Conservation (phyloP, 1,140 invertebrate species). For the Physella acuta region DNA sequence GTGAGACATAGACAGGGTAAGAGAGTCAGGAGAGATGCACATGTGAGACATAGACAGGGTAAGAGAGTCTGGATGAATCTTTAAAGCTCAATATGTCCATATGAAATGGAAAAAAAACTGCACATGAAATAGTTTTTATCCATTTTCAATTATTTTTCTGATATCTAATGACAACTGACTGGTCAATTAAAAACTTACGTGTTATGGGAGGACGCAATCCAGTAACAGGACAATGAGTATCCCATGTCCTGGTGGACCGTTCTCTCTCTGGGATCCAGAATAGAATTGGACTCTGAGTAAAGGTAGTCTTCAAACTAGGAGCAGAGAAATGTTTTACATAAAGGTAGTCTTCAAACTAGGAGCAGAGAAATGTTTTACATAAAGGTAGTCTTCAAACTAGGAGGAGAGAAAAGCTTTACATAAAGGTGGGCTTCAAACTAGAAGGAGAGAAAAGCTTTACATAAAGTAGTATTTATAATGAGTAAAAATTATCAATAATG, state of each 20-base stretch:
- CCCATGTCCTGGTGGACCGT: constrained; percentile 88
- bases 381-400: constrained; percentile 87
- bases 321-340: constrained; percentile 61
- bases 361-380: constrained; percentile 47
- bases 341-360: constrained; percentile 83
- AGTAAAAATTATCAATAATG: no score
- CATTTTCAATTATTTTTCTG: no score
- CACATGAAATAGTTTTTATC: no score
- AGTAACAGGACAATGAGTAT: constrained; percentile 85
- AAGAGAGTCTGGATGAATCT: no score
- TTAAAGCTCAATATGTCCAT: no score
- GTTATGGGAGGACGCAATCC: constrained; percentile 95
- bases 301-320: constrained; percentile 84
- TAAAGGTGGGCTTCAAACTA: constrained; percentile 89
- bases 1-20: no score
- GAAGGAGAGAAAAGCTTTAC: constrained; percentile 24
- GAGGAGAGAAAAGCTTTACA: neutral
- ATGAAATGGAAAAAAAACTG: no score
- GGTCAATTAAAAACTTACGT: constrained; percentile 71
- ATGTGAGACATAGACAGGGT: no score
- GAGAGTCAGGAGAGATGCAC: no score
- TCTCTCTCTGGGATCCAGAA: constrained; percentile 78
- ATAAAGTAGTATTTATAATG: no score
- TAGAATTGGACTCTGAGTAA: constrained; percentile 88
- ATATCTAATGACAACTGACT: no score